phyloP scores from a whole-genome alignment of 2,888 invertebrate genomes.

The Choristoneura rosaceana region DNA sequence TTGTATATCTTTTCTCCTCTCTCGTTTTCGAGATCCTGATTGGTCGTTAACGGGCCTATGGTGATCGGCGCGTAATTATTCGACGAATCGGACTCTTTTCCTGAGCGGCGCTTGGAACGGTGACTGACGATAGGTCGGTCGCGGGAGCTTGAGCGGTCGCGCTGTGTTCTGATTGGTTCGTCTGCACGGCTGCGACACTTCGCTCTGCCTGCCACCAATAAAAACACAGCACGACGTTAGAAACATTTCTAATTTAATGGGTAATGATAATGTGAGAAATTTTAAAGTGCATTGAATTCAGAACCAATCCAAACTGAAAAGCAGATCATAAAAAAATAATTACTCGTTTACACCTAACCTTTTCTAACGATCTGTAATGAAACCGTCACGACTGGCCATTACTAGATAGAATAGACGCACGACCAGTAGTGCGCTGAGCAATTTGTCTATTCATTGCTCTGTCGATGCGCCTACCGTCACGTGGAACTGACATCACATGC shows the following conservation, averaged over 20 bases:
- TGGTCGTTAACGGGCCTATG: slow-evolving; percentile 81
- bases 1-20: slow-evolving; percentile 78
- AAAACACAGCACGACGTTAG: slow-evolving; percentile 86
- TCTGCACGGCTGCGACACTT: slow-evolving; percentile 83
- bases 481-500: too few species aligned
- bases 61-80: slow-evolving; percentile 79
- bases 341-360: too few species aligned
- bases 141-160: slow-evolving; percentile 78
- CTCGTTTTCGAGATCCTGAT: slow-evolving; percentile 78
- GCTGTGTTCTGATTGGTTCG: slow-evolving; percentile 86
- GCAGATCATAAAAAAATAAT: background rate
- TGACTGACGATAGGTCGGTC: slow-evolving; percentile 67
- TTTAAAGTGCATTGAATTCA: slow-evolving; percentile 43
- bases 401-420: too few species aligned
- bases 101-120: slow-evolving; percentile 79
- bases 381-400: too few species aligned
- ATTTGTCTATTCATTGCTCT: too few species aligned
- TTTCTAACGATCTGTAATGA: too few species aligned
- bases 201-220: slow-evolving; percentile 85
- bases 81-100: slow-evolving; percentile 86
- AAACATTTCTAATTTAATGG: slow-evolving; percentile 64
- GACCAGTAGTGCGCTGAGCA: too few species aligned
- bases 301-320: slow-evolving; percentile 42
- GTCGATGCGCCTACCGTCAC: too few species aligned
- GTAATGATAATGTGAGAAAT: slow-evolving; percentile 68